phyloP scores from a whole-genome alignment of 2,888 invertebrate genomes.

The Stratiomys singularior region DNA sequence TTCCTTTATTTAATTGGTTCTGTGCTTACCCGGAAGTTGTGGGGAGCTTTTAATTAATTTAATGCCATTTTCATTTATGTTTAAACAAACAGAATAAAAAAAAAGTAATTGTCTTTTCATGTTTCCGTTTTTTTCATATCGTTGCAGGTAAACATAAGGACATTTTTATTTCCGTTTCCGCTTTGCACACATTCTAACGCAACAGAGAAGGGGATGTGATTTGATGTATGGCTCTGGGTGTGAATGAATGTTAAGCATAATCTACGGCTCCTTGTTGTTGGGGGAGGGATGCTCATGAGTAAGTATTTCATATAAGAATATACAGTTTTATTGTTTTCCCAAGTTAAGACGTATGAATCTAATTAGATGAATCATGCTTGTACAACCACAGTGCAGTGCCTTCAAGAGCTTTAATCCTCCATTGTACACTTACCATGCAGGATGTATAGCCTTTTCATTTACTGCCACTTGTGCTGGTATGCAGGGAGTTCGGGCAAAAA shows the following conservation, averaged over 20 bases:
- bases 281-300: constrained; percentile 14
- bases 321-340: constrained; percentile 6
- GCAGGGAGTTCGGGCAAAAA: not conserved
- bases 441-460: not conserved
- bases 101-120: constrained; percentile 22
- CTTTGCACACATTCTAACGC: not conserved
- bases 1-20: not conserved
- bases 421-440: not conserved
- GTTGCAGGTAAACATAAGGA: constrained; percentile 30
- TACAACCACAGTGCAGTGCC: not conserved
- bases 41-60: constrained; percentile 22
- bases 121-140: constrained; percentile 4
- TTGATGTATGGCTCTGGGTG: constrained; percentile 16
- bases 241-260: not conserved
- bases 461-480: not conserved
- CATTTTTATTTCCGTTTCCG: not conserved
- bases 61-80: constrained; percentile 4
- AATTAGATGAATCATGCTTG: constrained; percentile 22
- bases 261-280: not conserved
- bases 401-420: not conserved
- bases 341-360: constrained; percentile 41
- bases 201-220: not conserved
- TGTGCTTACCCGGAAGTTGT: constrained; percentile 1
- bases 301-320: not conserved
- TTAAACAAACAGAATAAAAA: not conserved